A percentile compares a stretch with the other conserved stretches of the same genome.
Evolutionary conservation across 2,888 invertebrate species (phyloP).

Genomic region (Tipula unca): DNA sequence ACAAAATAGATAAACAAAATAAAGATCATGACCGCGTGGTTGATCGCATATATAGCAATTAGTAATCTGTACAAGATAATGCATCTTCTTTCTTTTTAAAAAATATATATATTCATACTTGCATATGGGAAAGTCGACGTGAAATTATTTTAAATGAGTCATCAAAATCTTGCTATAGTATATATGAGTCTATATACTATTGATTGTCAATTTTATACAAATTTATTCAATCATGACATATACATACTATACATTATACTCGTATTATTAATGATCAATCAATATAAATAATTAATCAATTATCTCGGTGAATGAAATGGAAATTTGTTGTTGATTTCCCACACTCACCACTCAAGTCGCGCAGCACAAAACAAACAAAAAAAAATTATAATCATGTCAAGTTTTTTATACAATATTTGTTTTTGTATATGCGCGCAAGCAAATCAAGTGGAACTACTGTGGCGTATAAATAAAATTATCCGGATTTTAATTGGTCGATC

Average conservation of each 20-base stretch:
- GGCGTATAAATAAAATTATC: constrained; percentile 8
- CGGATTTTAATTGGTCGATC: background rate
- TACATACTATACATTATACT: background rate
- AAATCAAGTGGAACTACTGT: constrained; percentile 8
- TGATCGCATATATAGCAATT: background rate
- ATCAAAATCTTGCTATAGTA: background rate
- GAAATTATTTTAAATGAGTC: background rate
- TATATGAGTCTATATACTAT: background rate
- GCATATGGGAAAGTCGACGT: background rate
- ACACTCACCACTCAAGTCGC: background rate
- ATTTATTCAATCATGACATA: background rate
- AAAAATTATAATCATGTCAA: constrained; percentile 3
- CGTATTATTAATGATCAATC: background rate
- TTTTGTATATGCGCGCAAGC: background rate
- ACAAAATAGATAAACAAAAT: background rate
- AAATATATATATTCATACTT: background rate
- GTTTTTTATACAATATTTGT: background rate
- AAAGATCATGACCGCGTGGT: background rate
- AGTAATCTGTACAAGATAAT: background rate
- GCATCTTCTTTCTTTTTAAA: background rate
- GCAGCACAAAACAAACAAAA: background rate
- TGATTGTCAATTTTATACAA: background rate
- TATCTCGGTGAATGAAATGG: background rate
- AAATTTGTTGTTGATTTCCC: constrained; percentile 14
- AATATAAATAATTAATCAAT: constrained; percentile 8